Evolutionary conservation across 2,113 vertebrate species (phyloP).

Genomic region (Elachura formosa): DNA sequence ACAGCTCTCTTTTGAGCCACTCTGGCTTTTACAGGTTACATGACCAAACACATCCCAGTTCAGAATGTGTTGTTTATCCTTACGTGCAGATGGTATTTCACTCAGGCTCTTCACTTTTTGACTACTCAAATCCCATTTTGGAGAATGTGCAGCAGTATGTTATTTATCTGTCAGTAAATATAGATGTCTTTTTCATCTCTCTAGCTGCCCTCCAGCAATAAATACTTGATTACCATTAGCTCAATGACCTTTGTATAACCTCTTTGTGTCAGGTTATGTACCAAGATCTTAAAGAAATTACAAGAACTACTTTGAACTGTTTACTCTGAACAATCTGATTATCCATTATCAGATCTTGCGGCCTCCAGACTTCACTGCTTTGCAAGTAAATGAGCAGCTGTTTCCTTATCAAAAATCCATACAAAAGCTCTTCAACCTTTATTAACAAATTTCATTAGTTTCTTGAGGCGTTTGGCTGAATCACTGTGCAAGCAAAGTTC

Average conservation of each 20-base stretch:
- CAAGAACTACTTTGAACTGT: conserved; percentile 48
- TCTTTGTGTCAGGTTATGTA: neutral
- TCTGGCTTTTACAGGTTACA: neutral
- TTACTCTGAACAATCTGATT: conserved; percentile 67
- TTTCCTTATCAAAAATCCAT: conserved; percentile 66
- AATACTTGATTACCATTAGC: neutral
- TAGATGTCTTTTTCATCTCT: neutral
- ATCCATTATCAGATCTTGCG: conserved; percentile 39
- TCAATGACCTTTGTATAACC: neutral
- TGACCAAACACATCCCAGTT: neutral
- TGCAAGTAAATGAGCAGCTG: conserved; percentile 61
- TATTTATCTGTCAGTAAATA: neutral
- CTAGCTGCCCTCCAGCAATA: neutral
- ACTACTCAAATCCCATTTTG: neutral
- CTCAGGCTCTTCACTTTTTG: neutral
- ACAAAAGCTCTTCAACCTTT: conserved; percentile 50
- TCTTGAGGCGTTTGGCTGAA: conserved; percentile 23
- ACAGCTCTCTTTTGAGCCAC: neutral
- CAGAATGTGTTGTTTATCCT: neutral
- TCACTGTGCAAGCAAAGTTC: neutral
- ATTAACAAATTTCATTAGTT: conserved; percentile 57
- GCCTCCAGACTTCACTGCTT: conserved; percentile 48
- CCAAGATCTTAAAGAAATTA: conserved; percentile 46
- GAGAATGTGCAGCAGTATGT: neutral
- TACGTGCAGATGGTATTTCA: neutral